Evolutionary conservation across 2,888 invertebrate genomes (phyloP).

Genomic region (Sabellastarte sp.): DNA sequence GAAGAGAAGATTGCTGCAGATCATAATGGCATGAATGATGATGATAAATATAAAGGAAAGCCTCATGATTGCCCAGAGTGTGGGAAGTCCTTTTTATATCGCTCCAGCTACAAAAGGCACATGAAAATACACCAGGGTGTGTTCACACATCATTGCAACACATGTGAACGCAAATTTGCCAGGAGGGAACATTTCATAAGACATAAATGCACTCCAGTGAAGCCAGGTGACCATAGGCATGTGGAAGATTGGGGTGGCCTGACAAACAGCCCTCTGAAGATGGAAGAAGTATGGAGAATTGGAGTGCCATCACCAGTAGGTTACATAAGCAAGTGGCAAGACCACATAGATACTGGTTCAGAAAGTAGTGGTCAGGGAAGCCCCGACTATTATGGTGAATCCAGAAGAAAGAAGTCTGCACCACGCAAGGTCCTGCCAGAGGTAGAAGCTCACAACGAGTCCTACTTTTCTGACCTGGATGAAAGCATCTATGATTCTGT

Average conservation of each 20-base stretch:
- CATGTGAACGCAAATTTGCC: slow-evolving; percentile 32
- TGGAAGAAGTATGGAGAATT: too few species aligned
- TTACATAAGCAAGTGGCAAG: too few species aligned
- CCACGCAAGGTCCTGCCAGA: slow-evolving; percentile 7
- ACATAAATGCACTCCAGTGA: slow-evolving; percentile 26
- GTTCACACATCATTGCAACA: slow-evolving; percentile 29
- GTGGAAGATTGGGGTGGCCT: not conserved
- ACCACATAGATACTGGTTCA: not conserved
- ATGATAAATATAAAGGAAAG: not conserved
- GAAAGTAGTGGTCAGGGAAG: not conserved
- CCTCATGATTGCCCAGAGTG: slow-evolving; percentile 23
- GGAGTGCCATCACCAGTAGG: too few species aligned
- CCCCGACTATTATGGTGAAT: not conserved
- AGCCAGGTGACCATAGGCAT: too few species aligned
- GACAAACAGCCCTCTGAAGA: not conserved
- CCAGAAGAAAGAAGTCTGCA: slow-evolving; percentile 17
- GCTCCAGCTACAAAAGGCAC: slow-evolving; percentile 32
- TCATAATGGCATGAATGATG: not conserved
- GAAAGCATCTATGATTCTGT: not conserved
- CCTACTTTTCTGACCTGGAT: not conserved
- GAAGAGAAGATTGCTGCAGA: not conserved
- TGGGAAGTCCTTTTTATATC: slow-evolving; percentile 25
- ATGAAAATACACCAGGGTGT: slow-evolving; percentile 30
- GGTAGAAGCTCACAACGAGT: not conserved
- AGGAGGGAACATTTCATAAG: slow-evolving; percentile 32